Conservation (phyloP, 2,797 vertebrate species). For the Leuciscus waleckii region DNA sequence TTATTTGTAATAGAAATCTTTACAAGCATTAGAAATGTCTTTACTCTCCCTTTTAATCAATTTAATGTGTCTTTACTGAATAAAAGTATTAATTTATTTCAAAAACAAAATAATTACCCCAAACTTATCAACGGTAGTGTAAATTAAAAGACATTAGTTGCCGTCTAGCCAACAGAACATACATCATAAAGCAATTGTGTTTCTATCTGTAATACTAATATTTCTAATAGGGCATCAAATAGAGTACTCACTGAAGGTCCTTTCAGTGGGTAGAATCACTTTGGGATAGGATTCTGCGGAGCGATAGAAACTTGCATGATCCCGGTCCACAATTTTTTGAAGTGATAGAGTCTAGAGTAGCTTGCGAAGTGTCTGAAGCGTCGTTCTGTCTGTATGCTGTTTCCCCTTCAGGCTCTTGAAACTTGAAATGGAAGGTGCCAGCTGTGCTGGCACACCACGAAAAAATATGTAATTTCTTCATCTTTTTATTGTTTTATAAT, state of each 20-base stretch:
- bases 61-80: background rate
- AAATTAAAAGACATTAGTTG: background rate
- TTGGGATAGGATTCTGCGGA: constrained; percentile 23
- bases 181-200: background rate
- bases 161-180: background rate
- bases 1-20: background rate
- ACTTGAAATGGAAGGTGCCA: constrained; percentile 78
- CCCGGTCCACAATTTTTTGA: background rate
- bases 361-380: constrained; percentile 9
- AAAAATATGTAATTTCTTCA: constrained; percentile 62
- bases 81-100: background rate
- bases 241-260: background rate
- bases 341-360: constrained; percentile 3
- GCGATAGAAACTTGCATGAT: background rate
- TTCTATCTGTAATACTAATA: background rate
- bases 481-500: constrained; percentile 58
- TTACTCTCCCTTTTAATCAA: background rate
- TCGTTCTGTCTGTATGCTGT: constrained; percentile 56
- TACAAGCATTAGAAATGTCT: background rate
- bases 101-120: background rate
- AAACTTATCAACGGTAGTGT: background rate
- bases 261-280: background rate
- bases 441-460: constrained; percentile 72
- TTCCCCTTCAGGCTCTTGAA: constrained; percentile 74
- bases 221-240: background rate